Conservation (phyloP, 2,888 invertebrate species). For the Volucella bombylans region DNA sequence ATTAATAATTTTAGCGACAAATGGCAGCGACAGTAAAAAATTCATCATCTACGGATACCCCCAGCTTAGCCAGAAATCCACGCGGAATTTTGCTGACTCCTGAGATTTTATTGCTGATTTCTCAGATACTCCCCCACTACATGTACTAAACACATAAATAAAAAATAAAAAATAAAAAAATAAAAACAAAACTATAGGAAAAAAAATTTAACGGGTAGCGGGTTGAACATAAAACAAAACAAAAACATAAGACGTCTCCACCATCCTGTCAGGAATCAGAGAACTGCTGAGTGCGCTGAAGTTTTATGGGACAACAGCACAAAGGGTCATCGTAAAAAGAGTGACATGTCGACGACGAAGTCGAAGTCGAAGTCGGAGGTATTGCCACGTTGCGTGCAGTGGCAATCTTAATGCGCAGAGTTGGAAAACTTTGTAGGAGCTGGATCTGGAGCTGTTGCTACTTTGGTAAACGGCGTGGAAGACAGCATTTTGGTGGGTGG, state of each 20-base stretch:
- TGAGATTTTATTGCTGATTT: constrained; percentile 67
- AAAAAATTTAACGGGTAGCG: constrained; percentile 31
- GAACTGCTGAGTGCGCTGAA: constrained; percentile 64
- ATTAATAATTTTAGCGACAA: constrained; percentile 71
- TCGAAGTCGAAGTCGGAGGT: too few species aligned
- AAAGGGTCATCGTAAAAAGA: constrained; percentile 63
- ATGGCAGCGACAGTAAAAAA: constrained; percentile 62
- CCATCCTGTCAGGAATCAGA: constrained; percentile 20
- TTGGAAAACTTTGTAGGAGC: background rate
- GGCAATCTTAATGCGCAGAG: constrained; percentile 13
- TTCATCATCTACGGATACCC: constrained; percentile 43
- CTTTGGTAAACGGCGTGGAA: constrained; percentile 20
- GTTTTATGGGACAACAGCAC: constrained; percentile 59
- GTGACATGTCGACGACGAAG: constrained; percentile 38
- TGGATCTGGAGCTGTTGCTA: constrained; percentile 16
- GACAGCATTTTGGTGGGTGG: background rate
- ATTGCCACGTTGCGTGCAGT: constrained; percentile 17
- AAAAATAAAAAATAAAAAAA: background rate
- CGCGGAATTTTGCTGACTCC: constrained; percentile 60
- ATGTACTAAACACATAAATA: constrained; percentile 21
- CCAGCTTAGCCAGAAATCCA: constrained; percentile 28
- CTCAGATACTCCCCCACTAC: constrained; percentile 25
- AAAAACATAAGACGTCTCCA: constrained; percentile 28
- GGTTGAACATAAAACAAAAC: constrained; percentile 58
- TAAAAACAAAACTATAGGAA: constrained; percentile 54